These are phyloP conservation scores for Ctenomys sociabilis DNA, from an alignment of 2,113 vertebrate species.

Conservation along the genomic window DNA sequence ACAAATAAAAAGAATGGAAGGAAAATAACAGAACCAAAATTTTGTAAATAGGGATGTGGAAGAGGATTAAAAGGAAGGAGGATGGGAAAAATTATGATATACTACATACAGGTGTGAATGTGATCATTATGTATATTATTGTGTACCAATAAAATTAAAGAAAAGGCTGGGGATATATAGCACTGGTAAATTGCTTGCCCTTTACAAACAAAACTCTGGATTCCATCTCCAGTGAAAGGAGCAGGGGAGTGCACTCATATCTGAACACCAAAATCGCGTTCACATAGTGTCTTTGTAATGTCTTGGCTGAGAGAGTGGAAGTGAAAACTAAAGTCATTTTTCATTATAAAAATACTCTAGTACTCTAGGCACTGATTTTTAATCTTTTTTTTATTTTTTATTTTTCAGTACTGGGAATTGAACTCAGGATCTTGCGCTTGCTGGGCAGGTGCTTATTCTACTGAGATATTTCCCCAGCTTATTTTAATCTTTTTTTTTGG, in stretches of 20 bases:
- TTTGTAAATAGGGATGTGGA: no score
- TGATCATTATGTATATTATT: no score
- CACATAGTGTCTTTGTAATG: background rate
- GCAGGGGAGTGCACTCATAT: background rate
- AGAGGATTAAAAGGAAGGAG: no score
- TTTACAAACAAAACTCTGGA: background rate
- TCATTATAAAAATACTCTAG: constrained; percentile 44
- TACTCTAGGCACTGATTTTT: constrained; percentile 13
- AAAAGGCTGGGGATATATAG: no score
- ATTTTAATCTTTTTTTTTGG: no score
- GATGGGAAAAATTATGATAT: no score
- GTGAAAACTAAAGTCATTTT: background rate
- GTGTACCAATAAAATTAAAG: no score
- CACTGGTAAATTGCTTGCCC: background rate
- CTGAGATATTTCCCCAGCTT: background rate
- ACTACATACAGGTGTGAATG: no score
- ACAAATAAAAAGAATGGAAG: background rate
- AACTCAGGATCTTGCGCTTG: no score
- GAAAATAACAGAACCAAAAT: no score
- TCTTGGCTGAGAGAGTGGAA: constrained; percentile 9
- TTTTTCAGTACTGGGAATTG: no score
- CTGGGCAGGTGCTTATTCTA: no score
- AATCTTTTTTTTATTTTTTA: constrained; percentile 31
- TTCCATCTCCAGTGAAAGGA: background rate
- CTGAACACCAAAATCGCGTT: background rate